Evolutionary conservation across 2,888 invertebrate genomes (phyloP).

Genomic region (Acleris cristana): DNA sequence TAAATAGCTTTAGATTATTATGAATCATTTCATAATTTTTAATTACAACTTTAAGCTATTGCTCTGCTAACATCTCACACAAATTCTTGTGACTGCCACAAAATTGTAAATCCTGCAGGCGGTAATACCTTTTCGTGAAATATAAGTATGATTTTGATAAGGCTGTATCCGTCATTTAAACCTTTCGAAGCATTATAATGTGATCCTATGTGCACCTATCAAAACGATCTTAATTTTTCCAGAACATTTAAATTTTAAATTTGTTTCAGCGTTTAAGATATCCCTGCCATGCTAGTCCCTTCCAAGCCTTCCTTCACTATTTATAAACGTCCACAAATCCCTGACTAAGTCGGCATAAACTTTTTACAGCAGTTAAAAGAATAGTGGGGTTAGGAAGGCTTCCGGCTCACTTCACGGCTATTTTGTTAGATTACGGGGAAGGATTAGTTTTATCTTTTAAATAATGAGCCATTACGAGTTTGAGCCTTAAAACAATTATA

Average conservation of each 20-base stretch:
- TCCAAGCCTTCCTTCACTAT: slow-evolving; percentile 26
- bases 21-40: no score
- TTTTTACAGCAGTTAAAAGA: slow-evolving; percentile 38
- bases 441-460: slow-evolving; percentile 11
- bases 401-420: slow-evolving; percentile 18
- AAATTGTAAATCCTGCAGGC: no score
- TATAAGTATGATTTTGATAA: no score
- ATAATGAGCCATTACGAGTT: slow-evolving; percentile 2
- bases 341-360: slow-evolving; percentile 38
- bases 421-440: slow-evolving; percentile 26
- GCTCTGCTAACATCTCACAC: no score
- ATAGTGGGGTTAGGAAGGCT: slow-evolving; percentile 26
- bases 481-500: neutral
- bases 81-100: no score
- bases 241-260: neutral
- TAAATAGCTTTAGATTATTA: no score
- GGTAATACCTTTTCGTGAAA: no score
- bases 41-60: no score
- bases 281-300: slow-evolving; percentile 17
- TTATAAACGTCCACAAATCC: slow-evolving; percentile 41
- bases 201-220: no score
- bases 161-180: no score
- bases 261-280: neutral
- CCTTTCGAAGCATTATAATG: no score
- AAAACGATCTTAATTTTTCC: no score